A percentile compares a stretch with the other conserved stretches of the same genome.
These are phyloP conservation scores for Elysia chlorotica DNA, from an alignment of 1,140 invertebrate species.

Conservation along the genomic window DNA sequence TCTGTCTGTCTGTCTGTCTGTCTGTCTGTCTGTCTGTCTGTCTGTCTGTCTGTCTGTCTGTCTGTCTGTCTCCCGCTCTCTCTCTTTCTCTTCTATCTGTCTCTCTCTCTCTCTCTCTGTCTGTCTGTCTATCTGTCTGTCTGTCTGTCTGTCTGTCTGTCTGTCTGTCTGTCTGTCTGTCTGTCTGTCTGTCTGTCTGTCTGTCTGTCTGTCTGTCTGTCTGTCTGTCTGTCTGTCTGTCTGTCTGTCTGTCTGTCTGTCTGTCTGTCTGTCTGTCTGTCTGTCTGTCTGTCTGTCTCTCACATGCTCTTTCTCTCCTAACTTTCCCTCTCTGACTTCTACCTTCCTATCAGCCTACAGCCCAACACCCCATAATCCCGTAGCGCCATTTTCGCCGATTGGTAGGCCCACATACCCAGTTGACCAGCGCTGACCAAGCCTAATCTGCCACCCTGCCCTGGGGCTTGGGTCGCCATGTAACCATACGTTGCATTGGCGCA, in stretches of 20 bases:
- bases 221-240: constrained; percentile 8
- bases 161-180: constrained; percentile 3
- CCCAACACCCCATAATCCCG: background rate
- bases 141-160: constrained; percentile 8
- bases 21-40: constrained; percentile 2
- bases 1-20: constrained; percentile 10
- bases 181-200: constrained; percentile 10
- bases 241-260: constrained; percentile 17
- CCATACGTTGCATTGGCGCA: no score
- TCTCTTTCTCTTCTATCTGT: constrained; percentile 13
- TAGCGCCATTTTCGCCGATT: background rate
- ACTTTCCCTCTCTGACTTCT: background rate
- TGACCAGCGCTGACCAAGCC: background rate
- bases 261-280: constrained; percentile 1
- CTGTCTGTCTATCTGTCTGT: constrained; percentile 11
- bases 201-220: constrained; percentile 10
- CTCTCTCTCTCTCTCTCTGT: constrained; percentile 7
- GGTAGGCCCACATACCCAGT: background rate
- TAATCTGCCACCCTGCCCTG: background rate
- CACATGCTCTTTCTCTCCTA: background rate
- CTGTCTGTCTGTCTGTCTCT: constrained; percentile 2
- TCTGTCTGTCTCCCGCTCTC: constrained; percentile 3
- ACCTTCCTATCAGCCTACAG: background rate
- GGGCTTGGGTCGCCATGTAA: background rate
- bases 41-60: constrained; percentile 9